These are phyloP conservation scores for Andricus quercusramuli DNA, from an alignment of 2,888 invertebrate species.

Conservation along the genomic window DNA sequence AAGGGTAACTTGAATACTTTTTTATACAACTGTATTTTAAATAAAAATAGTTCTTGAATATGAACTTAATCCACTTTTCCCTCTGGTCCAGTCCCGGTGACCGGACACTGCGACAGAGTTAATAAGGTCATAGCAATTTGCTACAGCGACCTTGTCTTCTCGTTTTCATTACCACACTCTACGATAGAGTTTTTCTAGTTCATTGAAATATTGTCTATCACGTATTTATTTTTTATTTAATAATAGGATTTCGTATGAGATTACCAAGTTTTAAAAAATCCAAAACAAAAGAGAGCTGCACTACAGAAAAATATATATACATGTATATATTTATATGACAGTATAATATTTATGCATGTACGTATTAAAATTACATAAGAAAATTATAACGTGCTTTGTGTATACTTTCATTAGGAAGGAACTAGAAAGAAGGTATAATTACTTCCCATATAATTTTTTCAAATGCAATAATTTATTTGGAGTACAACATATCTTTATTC, in stretches of 20 bases:
- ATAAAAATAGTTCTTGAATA: not conserved
- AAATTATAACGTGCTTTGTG: not conserved
- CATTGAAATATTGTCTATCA: conserved; percentile 11
- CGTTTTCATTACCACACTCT: conserved; percentile 45
- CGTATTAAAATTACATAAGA: not conserved
- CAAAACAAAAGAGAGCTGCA: not conserved
- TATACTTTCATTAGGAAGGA: not conserved
- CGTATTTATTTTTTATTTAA: not conserved
- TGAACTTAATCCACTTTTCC: conserved; percentile 22
- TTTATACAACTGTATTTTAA: not conserved
- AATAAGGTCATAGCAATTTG: conserved; percentile 63
- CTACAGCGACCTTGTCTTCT: conserved; percentile 57
- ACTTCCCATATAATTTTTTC: not conserved
- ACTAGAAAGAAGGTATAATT: not conserved
- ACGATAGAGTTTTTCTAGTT: conserved; percentile 51
- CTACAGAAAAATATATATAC: not conserved
- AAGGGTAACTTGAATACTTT: not conserved
- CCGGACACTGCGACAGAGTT: conserved; percentile 44
- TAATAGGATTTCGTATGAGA: not conserved
- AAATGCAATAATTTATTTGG: not conserved
- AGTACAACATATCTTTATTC: no score
- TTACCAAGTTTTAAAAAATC: not conserved
- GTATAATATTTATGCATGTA: not conserved
- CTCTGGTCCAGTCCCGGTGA: conserved; percentile 45
- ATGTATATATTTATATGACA: not conserved